Evolutionary conservation across 2,113 vertebrate genomes (phyloP), one percentile per base, ranked within the genome.

Genomic region (Pleuronectes platessa): DNA sequence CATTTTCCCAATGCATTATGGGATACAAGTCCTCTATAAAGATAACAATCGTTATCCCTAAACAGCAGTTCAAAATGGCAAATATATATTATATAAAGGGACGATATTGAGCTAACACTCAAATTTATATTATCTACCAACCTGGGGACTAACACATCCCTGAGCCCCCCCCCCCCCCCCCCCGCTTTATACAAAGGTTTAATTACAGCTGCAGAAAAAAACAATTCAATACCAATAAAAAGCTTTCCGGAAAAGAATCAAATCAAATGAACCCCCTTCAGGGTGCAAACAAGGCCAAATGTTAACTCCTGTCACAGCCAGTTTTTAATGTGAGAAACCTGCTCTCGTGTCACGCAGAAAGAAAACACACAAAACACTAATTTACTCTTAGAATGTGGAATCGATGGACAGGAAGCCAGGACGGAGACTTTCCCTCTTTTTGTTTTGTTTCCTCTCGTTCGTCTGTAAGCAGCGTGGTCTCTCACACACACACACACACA

Each of bases 331-430:
- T 68, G 45, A 69, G 49, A 58, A 21, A 61, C 59, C 56, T 37
- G 7, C 23, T 0, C 21, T 35, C 35, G 42, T 49, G 68, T 66
- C 42, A 47, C 61, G 55, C 42, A 49, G 45, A 20, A 20, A 45
- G 53, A 85, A 82, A 31, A 31, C 31, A 31, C 31, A 78, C 59
- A 0, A 83, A 71, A 63, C 66, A 5, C n/a, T 61, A 3, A 53
- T 84, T 70, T 74, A 31, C 61, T 73, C 68, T 69, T 26, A 31
- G 68, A 24, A 82, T 51, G 56, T 71, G 51, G 27, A 83, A 40
- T 64, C 37, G 45, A 20, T 26, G 13, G 64, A 58, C 24, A 0
- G 40, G 56, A 69, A 72, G 58, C 66, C 60, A 23, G 69, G 13
- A 55, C 61, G 26, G 62, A 78, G 12, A 42, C 40, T 42, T 42